Conservation (phyloP, 2,797 vertebrate genomes). For the Caiman crocodilus region DNA sequence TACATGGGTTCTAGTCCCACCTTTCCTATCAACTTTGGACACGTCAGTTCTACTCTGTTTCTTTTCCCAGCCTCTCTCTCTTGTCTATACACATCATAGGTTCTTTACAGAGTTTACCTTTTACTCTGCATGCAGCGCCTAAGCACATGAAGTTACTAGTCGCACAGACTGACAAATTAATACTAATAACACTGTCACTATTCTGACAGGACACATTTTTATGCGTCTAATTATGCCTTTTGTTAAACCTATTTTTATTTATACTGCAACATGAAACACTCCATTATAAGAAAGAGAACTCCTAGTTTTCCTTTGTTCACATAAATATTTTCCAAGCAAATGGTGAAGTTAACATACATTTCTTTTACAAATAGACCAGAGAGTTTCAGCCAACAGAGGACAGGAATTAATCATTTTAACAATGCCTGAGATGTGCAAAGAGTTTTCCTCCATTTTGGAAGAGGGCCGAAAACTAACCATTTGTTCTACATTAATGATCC, state of each 20-base stretch:
- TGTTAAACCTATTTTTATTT: neutral
- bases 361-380: neutral
- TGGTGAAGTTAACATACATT: neutral
- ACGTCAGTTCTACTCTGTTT: neutral
- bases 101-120: neutral
- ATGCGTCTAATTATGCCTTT: neutral
- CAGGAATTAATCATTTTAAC: neutral
- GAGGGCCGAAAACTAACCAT: neutral
- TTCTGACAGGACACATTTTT: neutral
- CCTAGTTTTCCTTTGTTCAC: too few relatives aligned
- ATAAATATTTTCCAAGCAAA: too few relatives aligned
- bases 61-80: neutral
- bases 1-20: neutral
- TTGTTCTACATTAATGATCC: neutral
- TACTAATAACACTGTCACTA: neutral
- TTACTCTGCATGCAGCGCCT: neutral
- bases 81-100: neutral
- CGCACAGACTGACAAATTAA: neutral
- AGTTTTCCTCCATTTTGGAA: neutral
- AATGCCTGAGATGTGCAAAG: neutral
- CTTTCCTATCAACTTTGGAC: fast-evolving
- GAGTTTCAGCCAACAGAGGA: neutral
- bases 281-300: neutral
- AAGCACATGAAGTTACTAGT: neutral
- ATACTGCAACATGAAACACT: neutral